These are phyloP conservation scores for Stramonita haemastoma DNA, from an alignment of 2,888 invertebrate species.

Conservation along the genomic window DNA sequence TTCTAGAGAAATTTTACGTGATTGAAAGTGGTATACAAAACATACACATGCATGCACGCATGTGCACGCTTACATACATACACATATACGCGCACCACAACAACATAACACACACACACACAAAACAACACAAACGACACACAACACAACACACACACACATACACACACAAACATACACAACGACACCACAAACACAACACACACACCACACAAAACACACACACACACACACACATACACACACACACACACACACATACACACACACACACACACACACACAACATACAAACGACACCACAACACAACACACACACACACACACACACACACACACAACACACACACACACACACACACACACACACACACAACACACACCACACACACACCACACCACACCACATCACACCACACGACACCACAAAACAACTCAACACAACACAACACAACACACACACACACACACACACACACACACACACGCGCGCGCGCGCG, in stretches of 20 bases:
- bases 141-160: neutral
- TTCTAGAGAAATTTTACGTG: too few species aligned
- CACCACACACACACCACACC: neutral
- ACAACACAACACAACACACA: too few species aligned
- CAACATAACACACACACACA: too few species aligned
- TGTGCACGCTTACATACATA: neutral
- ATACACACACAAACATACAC: neutral
- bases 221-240: neutral
- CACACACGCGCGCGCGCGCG: neutral
- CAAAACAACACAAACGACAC: too few species aligned
- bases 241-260: neutral
- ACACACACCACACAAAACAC: neutral
- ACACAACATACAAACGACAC: neutral
- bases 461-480: too few species aligned
- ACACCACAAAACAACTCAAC: neutral
- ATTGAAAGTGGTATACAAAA: too few species aligned
- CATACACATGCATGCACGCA: too few species aligned
- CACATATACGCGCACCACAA: neutral
- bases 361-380: too few species aligned
- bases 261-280: neutral
- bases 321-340: too few species aligned
- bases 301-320: neutral
- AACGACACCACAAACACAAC: neutral
- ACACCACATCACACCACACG: conserved; percentile 1
- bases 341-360: too few species aligned